Percentiles rank a stretch among this genome's conserved stretches.
Conservation (phyloP, 2,888 invertebrate species). For the Cordylochernes scorpioides region DNA sequence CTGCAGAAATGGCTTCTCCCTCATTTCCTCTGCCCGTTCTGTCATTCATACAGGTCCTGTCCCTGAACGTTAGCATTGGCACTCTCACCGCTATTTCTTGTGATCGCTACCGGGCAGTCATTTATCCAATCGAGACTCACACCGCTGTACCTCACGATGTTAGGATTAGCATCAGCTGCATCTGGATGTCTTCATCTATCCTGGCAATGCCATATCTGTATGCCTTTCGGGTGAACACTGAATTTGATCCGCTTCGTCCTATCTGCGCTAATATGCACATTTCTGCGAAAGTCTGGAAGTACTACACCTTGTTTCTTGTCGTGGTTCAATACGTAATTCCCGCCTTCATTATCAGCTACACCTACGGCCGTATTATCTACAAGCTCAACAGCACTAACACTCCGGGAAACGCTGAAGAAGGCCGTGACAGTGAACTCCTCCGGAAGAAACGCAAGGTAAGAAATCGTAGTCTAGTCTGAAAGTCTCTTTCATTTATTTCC, state of each 20-base stretch:
- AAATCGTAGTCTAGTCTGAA: too few relatives aligned
- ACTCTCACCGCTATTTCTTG: constrained; percentile 61
- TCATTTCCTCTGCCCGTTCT: constrained; percentile 58
- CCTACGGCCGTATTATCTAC: constrained; percentile 50
- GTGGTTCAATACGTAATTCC: constrained; percentile 42
- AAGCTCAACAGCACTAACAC: constrained; percentile 49
- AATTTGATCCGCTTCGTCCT: too few relatives aligned
- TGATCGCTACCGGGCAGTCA: constrained; percentile 39
- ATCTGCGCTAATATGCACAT: constrained; percentile 11
- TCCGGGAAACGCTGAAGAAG: constrained; percentile 49
- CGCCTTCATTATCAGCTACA: constrained; percentile 47
- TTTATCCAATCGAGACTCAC: constrained; percentile 31
- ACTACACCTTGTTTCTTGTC: constrained; percentile 21
- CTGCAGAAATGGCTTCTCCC: constrained; percentile 63
- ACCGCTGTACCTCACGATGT: constrained; percentile 43
- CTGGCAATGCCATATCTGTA: constrained; percentile 34
- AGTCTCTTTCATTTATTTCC: too few relatives aligned
- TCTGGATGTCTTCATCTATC: constrained; percentile 41
- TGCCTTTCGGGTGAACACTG: constrained; percentile 32
- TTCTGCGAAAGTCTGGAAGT: constrained; percentile 14
- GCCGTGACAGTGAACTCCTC: constrained; percentile 46
- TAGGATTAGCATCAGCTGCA: constrained; percentile 40
- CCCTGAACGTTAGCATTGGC: constrained; percentile 65
- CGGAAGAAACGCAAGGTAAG: constrained; percentile 54
- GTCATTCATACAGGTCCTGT: constrained; percentile 46